Evolutionary conservation across 1,140 invertebrate species (phyloP), one percentile per base, ranked within the genome.

Genomic region (Contarinia nasturtii): DNA sequence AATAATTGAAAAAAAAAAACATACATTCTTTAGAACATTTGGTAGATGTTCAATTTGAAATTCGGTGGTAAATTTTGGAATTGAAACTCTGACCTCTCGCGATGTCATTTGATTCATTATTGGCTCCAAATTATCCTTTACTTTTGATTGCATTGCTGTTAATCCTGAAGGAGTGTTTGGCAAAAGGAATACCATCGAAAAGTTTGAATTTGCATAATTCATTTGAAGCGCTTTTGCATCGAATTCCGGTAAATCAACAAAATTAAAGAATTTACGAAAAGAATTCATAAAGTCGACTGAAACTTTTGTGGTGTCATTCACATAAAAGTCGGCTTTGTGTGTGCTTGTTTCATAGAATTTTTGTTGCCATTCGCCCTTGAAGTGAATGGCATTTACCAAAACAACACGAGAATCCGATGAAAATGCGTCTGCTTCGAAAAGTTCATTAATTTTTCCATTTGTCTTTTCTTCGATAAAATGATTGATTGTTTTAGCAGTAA

Each of bases 341-440:
- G 34, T 43, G 0, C 52, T 54, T 33, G 53, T 55, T 27, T 58
- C 20, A 41, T 59, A 47, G 46, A 60, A 63, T 38, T 51, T 36
- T 43, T 57, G 50, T 22, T 47, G 34, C 59, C 61, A 63, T 15
- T 49, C 53, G 38, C 60, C 60, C 38, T 62, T 62, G 41, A 82
- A 82, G 55, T 80, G 77, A 22, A 82, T 66, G 2, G 77, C 77
- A 57, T 80, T 82, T 1, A 73, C 62, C 10, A 80, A 58, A 8
- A 81, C 64, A 46, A 80, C 48, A 18, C 42, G 61, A 53, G 66
- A 67, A 4, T 53, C 20, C 0, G 12, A 10, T 45, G 50, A 41
- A 1, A 71, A 42, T 1, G 52, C 53, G 43, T 46, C 60, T 22
- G 60, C 8, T 2, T 54, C 15, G 14, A 80, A 51, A 2, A 81